Evolutionary conservation across 2,888 invertebrate genomes (phyloP).

Genomic region (Tinea trinotella): DNA sequence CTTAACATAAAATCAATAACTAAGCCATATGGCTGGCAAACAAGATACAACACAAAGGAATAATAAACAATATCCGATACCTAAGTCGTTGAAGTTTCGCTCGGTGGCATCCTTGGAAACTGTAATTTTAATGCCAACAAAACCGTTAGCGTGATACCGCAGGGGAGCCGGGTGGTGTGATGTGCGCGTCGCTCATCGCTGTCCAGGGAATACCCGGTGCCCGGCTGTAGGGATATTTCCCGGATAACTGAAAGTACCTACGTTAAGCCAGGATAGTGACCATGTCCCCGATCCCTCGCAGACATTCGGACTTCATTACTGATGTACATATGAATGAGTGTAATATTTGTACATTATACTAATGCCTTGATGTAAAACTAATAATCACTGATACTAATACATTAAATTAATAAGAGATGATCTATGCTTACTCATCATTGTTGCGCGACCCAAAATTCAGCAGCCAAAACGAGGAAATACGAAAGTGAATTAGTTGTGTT

Average conservation of each 20-base stretch:
- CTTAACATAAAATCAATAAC: constrained; percentile 10
- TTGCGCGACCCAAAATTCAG: neutral
- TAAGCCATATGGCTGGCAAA: constrained; percentile 18
- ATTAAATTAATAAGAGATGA: no score
- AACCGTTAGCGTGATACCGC: constrained; percentile 50
- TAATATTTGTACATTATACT: neutral
- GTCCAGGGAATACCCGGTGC: constrained; percentile 13
- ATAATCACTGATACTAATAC: no score
- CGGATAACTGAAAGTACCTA: neutral
- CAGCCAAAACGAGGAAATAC: neutral
- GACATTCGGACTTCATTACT: neutral
- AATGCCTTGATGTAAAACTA: neutral
- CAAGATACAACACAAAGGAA: constrained; percentile 55
- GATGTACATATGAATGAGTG: constrained; percentile 7
- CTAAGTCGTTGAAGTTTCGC: constrained; percentile 51
- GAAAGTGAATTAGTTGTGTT: constrained; percentile 8
- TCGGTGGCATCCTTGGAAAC: constrained; percentile 57
- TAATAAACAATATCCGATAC: constrained; percentile 56
- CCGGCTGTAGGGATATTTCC: neutral
- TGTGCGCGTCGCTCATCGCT: constrained; percentile 9
- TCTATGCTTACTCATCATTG: no score
- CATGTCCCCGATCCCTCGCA: neutral
- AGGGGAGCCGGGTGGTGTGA: constrained; percentile 26
- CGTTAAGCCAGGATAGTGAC: neutral
- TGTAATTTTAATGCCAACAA: constrained; percentile 67